Conservation (phyloP, 2,888 invertebrate genomes). For the Acrobasis suavella region DNA sequence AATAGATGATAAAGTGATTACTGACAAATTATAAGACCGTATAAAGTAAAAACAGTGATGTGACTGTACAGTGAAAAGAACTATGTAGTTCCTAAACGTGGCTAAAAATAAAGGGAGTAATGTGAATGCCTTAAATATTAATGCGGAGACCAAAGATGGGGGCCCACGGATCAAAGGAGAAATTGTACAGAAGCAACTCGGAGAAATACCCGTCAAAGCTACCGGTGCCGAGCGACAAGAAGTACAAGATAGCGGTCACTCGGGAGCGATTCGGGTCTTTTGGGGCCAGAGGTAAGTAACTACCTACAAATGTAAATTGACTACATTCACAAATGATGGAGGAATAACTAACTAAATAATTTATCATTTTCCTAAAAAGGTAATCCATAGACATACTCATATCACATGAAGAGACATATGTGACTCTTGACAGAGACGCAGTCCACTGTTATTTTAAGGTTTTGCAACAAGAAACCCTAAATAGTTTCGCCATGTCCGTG, state of each 20-base stretch:
- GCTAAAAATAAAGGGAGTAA: slow-evolving; percentile 36
- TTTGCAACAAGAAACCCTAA: too few relatives aligned
- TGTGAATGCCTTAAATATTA: slow-evolving; percentile 58
- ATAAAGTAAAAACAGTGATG: slow-evolving; percentile 47
- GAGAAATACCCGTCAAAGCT: slow-evolving; percentile 83
- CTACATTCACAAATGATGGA: too few relatives aligned
- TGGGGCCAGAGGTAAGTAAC: slow-evolving; percentile 84
- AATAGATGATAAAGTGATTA: slow-evolving; percentile 41
- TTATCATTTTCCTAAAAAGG: too few relatives aligned
- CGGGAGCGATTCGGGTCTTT: slow-evolving; percentile 87
- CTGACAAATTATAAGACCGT: slow-evolving; percentile 27
- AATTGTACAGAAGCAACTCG: slow-evolving; percentile 85
- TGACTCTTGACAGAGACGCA: too few relatives aligned
- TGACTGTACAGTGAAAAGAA: slow-evolving; percentile 50
- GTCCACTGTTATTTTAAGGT: too few relatives aligned
- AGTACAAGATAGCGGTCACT: slow-evolving; percentile 83
- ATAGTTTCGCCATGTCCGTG: too few relatives aligned
- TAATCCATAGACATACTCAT: too few relatives aligned
- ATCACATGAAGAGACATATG: too few relatives aligned
- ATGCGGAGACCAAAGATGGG: slow-evolving; percentile 84
- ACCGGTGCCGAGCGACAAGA: slow-evolving; percentile 80
- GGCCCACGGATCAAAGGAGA: slow-evolving; percentile 89
- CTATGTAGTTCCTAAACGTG: slow-evolving; percentile 52
- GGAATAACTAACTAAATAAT: too few relatives aligned
- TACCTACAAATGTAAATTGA: too few relatives aligned